Percentiles rank a stretch among this genome's conserved stretches.
Evolutionary conservation across 1,140 invertebrate species (phyloP).

Genomic region (Homalodisca vitripennis): DNA sequence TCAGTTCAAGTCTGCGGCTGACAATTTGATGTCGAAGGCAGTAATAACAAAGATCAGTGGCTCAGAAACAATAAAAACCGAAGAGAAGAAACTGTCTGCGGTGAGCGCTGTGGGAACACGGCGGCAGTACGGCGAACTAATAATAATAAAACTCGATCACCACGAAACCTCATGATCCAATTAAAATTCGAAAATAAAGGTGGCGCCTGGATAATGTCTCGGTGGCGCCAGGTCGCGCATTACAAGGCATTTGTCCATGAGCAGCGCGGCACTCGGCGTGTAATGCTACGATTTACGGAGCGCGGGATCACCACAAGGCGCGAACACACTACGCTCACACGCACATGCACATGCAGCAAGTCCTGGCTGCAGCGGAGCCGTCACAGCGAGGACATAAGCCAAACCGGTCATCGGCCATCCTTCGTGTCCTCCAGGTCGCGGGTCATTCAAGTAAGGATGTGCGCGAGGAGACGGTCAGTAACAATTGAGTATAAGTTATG

Average conservation of each 20-base stretch:
- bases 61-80: not conserved
- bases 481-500: too few relatives aligned
- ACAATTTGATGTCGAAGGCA: not conserved
- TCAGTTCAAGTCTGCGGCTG: not conserved
- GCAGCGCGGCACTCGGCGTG: too few relatives aligned
- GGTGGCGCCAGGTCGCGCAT: not conserved
- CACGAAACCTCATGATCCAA: slow-evolving; percentile 19
- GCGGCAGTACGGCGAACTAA: not conserved
- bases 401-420: too few relatives aligned
- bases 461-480: too few relatives aligned
- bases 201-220: not conserved
- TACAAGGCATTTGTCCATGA: too few relatives aligned
- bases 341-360: not conserved
- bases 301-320: not conserved
- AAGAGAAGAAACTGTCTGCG: too few relatives aligned
- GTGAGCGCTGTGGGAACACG: too few relatives aligned
- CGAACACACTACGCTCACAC: not conserved
- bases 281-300: not conserved
- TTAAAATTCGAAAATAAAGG: slow-evolving; percentile 20
- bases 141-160: slow-evolving; percentile 8
- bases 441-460: too few relatives aligned
- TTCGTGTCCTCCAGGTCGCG: too few relatives aligned
- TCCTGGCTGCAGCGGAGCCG: not conserved
- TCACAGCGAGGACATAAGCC: too few relatives aligned
- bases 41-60: not conserved